Evolutionary conservation across 2,797 vertebrate genomes (phyloP).

Genomic region (Characodon lateralis): DNA sequence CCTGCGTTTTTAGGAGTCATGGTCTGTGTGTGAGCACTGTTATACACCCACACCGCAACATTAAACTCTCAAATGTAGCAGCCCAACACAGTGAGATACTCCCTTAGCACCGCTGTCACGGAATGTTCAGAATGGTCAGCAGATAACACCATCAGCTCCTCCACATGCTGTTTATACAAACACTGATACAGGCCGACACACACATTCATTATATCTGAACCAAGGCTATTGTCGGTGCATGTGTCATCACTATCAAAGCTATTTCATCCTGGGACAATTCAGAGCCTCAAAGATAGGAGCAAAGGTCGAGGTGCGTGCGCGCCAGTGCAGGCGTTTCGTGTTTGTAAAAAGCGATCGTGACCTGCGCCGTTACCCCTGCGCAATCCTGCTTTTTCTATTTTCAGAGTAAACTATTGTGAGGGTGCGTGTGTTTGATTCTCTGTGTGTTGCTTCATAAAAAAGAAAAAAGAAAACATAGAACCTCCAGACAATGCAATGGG

Average conservation of each 20-base stretch:
- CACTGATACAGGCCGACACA: slow-evolving; percentile 6
- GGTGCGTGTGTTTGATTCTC: slow-evolving; percentile 39
- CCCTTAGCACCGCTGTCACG: slow-evolving; percentile 59
- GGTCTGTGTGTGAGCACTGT: slow-evolving; percentile 2
- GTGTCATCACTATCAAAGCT: slow-evolving; percentile 71
- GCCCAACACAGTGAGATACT: slow-evolving; percentile 47
- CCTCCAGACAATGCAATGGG: slow-evolving; percentile 73
- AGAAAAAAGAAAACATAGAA: slow-evolving; percentile 63
- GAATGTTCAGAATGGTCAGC: slow-evolving; percentile 69
- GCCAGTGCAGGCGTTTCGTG: slow-evolving; percentile 7
- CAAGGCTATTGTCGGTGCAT: slow-evolving; percentile 59
- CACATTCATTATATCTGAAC: slow-evolving; percentile 57
- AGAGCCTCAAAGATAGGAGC: slow-evolving; percentile 63
- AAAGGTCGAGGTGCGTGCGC: slow-evolving; percentile 36
- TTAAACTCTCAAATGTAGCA: slow-evolving; percentile 44
- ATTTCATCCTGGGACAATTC: slow-evolving; percentile 62
- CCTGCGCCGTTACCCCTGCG: slow-evolving; percentile 37
- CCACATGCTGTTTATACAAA: slow-evolving; percentile 52
- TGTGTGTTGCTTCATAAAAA: slow-evolving; percentile 56
- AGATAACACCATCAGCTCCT: slow-evolving; percentile 69
- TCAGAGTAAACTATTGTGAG: slow-evolving; percentile 60
- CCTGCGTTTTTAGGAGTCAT: slow-evolving; percentile 27
- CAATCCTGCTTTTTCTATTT: slow-evolving; percentile 68
- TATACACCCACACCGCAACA: slow-evolving; percentile 24
- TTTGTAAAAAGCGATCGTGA: slow-evolving; percentile 33